Evolutionary conservation across 2,113 vertebrate species (phyloP).

Genomic region (Chloroceryle aenea): DNA sequence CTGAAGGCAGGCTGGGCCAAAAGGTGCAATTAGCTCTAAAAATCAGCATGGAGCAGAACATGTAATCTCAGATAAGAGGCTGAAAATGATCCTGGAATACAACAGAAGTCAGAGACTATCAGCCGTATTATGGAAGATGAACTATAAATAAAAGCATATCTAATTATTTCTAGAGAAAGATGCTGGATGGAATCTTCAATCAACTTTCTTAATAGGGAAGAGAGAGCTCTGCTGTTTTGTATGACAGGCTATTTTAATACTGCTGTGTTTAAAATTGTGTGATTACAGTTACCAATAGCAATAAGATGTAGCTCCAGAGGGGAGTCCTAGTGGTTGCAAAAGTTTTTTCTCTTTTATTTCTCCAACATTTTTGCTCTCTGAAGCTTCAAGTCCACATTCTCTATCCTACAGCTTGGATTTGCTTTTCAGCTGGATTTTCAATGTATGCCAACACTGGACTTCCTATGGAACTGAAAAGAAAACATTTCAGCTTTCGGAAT

Average conservation of each 20-base stretch:
- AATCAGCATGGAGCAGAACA: slow-evolving; percentile 50
- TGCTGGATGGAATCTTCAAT: slow-evolving; percentile 51
- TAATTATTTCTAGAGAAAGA: slow-evolving; percentile 58
- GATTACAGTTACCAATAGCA: slow-evolving; percentile 44
- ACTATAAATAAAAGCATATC: slow-evolving; percentile 44
- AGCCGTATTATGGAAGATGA: slow-evolving; percentile 22
- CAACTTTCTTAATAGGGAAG: slow-evolving; percentile 42
- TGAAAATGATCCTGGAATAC: slow-evolving; percentile 51
- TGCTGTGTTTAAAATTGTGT: slow-evolving; percentile 33
- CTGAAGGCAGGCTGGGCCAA: slow-evolving; percentile 23
- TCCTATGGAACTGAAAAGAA: slow-evolving; percentile 45
- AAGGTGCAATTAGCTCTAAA: slow-evolving; percentile 42
- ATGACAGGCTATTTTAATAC: slow-evolving; percentile 45
- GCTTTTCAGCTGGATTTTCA: slow-evolving; percentile 53
- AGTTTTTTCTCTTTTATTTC: slow-evolving; percentile 65
- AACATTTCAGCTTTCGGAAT: not conserved
- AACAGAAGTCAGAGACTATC: slow-evolving; percentile 26
- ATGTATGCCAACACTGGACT: slow-evolving; percentile 13
- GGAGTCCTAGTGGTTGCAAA: slow-evolving; percentile 56
- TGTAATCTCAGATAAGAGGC: slow-evolving; percentile 8
- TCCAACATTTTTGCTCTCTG: slow-evolving; percentile 51
- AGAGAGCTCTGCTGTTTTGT: not conserved
- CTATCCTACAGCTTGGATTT: slow-evolving; percentile 6
- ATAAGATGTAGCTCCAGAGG: slow-evolving; percentile 45
- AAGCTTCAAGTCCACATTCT: slow-evolving; percentile 47